Conservation (phyloP, 2,888 invertebrate genomes). For the Clitarchus hookeri region DNA sequence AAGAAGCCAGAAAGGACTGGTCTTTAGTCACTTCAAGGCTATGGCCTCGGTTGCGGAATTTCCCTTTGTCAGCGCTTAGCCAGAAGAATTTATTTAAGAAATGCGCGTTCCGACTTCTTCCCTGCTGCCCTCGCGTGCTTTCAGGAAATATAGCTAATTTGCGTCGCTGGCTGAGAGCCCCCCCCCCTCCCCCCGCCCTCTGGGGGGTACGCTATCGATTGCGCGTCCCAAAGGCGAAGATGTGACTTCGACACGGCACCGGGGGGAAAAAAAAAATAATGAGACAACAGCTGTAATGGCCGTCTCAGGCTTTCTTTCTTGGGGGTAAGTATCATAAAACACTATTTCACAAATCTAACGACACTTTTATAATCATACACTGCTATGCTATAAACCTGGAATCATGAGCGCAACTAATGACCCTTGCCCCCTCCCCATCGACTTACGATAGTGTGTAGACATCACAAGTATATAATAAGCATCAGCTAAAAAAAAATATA, state of each 20-base stretch:
- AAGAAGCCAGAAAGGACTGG: not conserved
- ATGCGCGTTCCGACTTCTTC: not conserved
- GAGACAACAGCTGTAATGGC: not conserved
- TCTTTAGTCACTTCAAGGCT: not conserved
- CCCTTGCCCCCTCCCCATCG: no score
- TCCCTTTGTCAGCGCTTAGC: not conserved
- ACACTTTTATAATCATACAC: no score
- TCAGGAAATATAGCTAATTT: not conserved
- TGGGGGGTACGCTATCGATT: not conserved
- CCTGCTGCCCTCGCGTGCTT: not conserved
- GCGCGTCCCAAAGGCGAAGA: not conserved
- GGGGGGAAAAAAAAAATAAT: not conserved
- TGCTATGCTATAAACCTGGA: no score
- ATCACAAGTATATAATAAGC: no score
- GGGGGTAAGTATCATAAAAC: no score
- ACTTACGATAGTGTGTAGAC: no score
- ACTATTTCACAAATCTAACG: no score
- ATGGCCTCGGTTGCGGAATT: not conserved
- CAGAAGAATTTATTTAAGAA: conserved; percentile 9
- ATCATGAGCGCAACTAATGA: no score
- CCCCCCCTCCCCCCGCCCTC: no score
- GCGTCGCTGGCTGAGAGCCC: not conserved
- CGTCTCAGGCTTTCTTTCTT: no score
- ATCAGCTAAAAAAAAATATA: no score
- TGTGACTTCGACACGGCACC: not conserved